Conservation (phyloP, 2,888 invertebrate species). For the Ophioninae sp. region DNA sequence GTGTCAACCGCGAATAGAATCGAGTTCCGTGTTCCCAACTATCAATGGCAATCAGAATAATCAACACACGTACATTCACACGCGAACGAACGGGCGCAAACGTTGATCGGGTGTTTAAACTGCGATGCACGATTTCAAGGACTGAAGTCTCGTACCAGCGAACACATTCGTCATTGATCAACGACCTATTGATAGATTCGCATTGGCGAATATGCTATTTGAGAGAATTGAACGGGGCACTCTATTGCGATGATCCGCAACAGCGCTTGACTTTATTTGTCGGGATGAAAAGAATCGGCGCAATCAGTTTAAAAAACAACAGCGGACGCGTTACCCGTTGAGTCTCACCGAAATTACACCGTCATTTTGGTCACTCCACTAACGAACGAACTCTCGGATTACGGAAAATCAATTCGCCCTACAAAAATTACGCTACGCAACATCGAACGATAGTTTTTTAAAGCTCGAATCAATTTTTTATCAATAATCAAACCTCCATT, state of each 20-base stretch:
- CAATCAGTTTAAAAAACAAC: neutral
- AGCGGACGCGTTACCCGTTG: neutral
- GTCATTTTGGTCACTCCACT: neutral
- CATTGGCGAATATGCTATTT: neutral
- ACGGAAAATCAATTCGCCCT: too few species aligned
- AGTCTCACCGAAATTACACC: neutral
- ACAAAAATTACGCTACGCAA: too few species aligned
- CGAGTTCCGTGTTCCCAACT: neutral
- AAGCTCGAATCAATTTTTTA: too few species aligned
- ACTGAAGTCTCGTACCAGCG: neutral
- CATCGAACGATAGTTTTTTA: too few species aligned
- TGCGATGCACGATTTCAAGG: constrained; percentile 11
- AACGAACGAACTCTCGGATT: too few species aligned
- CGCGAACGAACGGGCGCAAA: too few species aligned
- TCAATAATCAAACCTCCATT: too few species aligned
- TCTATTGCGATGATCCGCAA: neutral
- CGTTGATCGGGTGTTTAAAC: neutral
- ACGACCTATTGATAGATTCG: constrained; percentile 21
- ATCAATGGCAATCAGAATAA: neutral
- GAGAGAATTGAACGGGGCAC: neutral
- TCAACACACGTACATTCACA: neutral
- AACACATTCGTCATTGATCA: constrained; percentile 17
- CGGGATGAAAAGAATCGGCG: neutral
- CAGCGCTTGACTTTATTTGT: neutral
- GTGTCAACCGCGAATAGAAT: neutral